Evolutionary conservation across 2,888 invertebrate species (phyloP).

Genomic region (Onthophagus sagittarius): DNA sequence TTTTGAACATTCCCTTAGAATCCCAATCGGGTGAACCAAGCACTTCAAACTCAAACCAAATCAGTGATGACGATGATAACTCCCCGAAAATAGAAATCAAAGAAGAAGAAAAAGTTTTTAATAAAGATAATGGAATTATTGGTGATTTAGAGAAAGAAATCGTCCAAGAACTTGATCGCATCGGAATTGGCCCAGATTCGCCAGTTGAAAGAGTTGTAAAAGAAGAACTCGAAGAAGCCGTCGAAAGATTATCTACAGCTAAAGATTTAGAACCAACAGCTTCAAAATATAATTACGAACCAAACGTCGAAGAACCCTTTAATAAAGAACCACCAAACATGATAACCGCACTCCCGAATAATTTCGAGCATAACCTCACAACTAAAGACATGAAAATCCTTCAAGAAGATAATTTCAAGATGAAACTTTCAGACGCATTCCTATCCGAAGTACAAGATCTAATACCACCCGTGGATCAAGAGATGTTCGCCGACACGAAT

Average conservation of each 20-base stretch:
- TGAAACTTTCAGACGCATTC: constrained; percentile 57
- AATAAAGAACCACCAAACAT: constrained; percentile 33
- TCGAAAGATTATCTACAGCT: constrained; percentile 42
- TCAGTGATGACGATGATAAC: constrained; percentile 38
- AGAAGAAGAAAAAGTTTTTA: constrained; percentile 22
- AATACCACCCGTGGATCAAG: constrained; percentile 37
- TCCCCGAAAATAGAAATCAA: not conserved
- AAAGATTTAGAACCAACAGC: constrained; percentile 41
- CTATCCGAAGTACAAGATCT: constrained; percentile 58
- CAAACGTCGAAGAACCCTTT: constrained; percentile 43
- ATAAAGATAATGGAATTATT: constrained; percentile 48
- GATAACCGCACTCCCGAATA: constrained; percentile 23
- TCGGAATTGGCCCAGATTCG: not conserved
- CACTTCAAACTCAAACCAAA: constrained; percentile 35
- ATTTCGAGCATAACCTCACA: constrained; percentile 29
- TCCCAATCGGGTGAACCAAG: constrained; percentile 36
- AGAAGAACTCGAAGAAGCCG: constrained; percentile 42
- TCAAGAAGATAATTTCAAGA: constrained; percentile 35
- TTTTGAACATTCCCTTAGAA: constrained; percentile 52
- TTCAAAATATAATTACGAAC: constrained; percentile 43
- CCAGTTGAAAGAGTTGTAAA: constrained; percentile 16
- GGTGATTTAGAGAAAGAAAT: constrained; percentile 56
- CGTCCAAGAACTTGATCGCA: constrained; percentile 14
- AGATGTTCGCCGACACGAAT: constrained; percentile 33
- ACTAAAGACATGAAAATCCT: constrained; percentile 28